Conservation (phyloP, 2,888 invertebrate genomes). For the Bruchidius siliquastri region DNA sequence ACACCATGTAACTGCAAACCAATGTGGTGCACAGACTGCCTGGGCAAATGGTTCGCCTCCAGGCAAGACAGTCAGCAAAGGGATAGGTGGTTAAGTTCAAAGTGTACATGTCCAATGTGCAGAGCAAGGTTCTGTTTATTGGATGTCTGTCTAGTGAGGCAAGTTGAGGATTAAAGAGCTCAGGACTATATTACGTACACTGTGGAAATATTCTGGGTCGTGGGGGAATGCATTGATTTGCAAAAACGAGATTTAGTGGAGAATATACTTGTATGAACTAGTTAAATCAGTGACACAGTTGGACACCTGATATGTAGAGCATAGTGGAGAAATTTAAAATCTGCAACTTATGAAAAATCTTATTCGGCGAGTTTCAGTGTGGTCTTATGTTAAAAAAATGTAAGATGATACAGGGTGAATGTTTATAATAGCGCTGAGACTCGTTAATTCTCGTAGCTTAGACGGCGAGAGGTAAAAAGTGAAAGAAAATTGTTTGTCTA, state of each 20-base stretch:
- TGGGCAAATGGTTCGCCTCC: slow-evolving; percentile 85
- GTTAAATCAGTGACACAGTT: no score
- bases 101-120: slow-evolving; percentile 86
- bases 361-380: no score
- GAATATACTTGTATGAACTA: background rate
- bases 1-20: slow-evolving; percentile 70
- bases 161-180: slow-evolving; percentile 4
- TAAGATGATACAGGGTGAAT: no score
- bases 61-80: slow-evolving; percentile 67
- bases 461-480: no score
- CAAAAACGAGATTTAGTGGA: background rate
- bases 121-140: slow-evolving; percentile 78
- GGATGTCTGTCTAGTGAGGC: slow-evolving; percentile 59
- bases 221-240: background rate
- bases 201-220: background rate
- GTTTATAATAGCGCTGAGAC: no score
- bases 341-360: no score
- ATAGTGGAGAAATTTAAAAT: no score
- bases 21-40: slow-evolving; percentile 85
- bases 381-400: no score
- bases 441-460: no score
- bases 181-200: background rate
- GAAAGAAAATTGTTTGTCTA: no score
- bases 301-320: no score
- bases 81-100: slow-evolving; percentile 73